phyloP scores from a whole-genome alignment of 2,888 invertebrate species.

The Abscondita cerata region DNA sequence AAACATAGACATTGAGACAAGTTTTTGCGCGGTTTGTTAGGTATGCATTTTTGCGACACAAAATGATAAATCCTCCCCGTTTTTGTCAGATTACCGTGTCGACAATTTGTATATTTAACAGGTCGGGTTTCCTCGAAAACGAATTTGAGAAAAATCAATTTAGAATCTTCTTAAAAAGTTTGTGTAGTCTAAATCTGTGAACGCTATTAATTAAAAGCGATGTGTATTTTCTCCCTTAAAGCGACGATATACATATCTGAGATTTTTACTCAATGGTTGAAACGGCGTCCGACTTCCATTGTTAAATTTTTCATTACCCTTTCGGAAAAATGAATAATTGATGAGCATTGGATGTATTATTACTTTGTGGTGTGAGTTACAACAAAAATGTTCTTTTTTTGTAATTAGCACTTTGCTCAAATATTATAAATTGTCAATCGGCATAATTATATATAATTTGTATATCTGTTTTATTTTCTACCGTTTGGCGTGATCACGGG shows the following conservation, averaged over 20 bases:
- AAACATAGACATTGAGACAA: slow-evolving; percentile 49
- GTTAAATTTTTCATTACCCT: no score
- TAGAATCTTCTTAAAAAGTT: no score
- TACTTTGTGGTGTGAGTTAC: not conserved
- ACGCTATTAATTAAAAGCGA: no score
- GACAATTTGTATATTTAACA: slow-evolving; percentile 51
- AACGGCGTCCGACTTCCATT: no score
- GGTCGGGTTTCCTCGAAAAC: slow-evolving; percentile 47
- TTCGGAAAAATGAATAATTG: not conserved
- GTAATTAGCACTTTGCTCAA: not conserved
- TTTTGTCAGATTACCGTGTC: slow-evolving; percentile 52
- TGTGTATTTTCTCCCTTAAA: no score
- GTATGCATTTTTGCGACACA: slow-evolving; percentile 55
- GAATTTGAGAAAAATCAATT: slow-evolving; percentile 35
- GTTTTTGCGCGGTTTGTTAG: slow-evolving; percentile 53
- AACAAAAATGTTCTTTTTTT: not conserved
- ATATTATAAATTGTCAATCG: slow-evolving; percentile 4
- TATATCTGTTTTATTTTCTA: slow-evolving; percentile 22
- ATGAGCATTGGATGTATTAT: slow-evolving; percentile 2
- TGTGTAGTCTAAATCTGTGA: no score
- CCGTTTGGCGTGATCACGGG: slow-evolving; percentile 10
- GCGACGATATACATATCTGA: no score
- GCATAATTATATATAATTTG: slow-evolving; percentile 17
- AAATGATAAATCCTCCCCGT: slow-evolving; percentile 52
- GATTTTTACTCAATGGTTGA: no score